Base-by-base conservation (phyloP, 2,888 invertebrate species). In the Nudaria mundana region DNA sequence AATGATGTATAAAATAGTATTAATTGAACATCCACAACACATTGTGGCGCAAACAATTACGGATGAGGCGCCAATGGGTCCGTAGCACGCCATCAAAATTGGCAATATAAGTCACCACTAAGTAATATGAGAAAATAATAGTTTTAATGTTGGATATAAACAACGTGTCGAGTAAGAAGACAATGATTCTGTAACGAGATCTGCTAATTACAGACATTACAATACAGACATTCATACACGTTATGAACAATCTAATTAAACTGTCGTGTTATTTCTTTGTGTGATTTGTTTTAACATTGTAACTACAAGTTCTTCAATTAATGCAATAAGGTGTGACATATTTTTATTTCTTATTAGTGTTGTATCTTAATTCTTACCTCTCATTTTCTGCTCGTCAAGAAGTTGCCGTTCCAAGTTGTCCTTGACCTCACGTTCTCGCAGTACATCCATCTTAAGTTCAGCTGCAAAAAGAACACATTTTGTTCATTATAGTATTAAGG, bases 391-490 rank as follows among this genome's bases (percentile, higher is more conserved):
- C 85, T 98, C 98, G 76, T 98, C 97, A 62, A 94, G 91, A 49
- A 98, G 92, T 89, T 97, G 97, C 82, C 97, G 93, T 88, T 98
- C 98, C 71, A 98, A 85, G 72, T 95, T 97, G 88, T 97, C 97
- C 89, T 97, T 95, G 48, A 96, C 94, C 90, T 98, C 98, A 69
- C 97, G 90, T 88, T 98, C 98, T 69, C 97, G 91, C 56, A 97
- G 90, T 49, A 98, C 94, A 85, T 98, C 98, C 96, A 97, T 97
- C 89, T 97, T 97, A 63, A 98, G 90, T 90, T 98, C 98, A 76
- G 97, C 98, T 98, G 93, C 39, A 93, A 93, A 77, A 87, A 84
- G 63, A 65, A 56, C n/a, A n/a, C n/a, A n/a, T n/a, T n/a, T n/a
- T n/a, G n/a, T n/a, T n/a, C n/a, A n/a, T n/a, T n/a, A n/a, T n/a